Conservation (phyloP, 2,797 vertebrate species). For the Forpus xanthops region DNA sequence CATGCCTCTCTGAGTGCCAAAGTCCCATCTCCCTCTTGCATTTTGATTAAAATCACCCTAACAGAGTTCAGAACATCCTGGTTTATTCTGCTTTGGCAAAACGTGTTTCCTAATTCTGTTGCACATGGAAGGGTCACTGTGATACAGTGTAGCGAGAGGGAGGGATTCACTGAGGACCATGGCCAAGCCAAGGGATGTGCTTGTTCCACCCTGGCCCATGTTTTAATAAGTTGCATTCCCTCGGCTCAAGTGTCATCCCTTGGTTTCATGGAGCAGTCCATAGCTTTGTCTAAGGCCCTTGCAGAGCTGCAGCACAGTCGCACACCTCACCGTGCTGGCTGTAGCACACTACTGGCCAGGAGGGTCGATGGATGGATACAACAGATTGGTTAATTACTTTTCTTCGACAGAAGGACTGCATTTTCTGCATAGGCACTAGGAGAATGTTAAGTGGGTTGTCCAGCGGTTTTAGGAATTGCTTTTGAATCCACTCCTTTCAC, state of each 20-base stretch:
- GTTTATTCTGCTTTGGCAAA: not conserved
- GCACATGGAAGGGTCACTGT: accelerated
- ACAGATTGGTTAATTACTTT: not conserved
- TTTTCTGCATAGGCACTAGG: not conserved
- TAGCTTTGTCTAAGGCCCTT: accelerated
- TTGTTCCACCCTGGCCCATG: not conserved
- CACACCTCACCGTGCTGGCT: accelerated
- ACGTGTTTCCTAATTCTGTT: not conserved
- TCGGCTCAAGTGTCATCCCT: accelerated
- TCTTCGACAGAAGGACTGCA: not conserved
- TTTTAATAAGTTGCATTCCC: not conserved
- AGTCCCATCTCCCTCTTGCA: not conserved
- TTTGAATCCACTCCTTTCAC: not conserved
- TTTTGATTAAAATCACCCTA: not conserved
- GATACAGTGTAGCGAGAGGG: not conserved
- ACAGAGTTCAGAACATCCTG: not conserved
- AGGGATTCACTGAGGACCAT: not conserved
- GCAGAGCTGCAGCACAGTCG: accelerated
- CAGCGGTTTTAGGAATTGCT: constrained; percentile 2
- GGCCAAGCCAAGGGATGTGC: not conserved
- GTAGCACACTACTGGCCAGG: not conserved
- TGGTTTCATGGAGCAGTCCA: accelerated
- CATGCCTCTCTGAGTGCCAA: not conserved
- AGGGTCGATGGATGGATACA: not conserved
- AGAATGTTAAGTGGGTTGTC: not conserved